Evolutionary conservation across 2,888 invertebrate genomes (phyloP), one percentile per base, ranked within the genome.

Genomic region (Herminia tarsipennalis): DNA sequence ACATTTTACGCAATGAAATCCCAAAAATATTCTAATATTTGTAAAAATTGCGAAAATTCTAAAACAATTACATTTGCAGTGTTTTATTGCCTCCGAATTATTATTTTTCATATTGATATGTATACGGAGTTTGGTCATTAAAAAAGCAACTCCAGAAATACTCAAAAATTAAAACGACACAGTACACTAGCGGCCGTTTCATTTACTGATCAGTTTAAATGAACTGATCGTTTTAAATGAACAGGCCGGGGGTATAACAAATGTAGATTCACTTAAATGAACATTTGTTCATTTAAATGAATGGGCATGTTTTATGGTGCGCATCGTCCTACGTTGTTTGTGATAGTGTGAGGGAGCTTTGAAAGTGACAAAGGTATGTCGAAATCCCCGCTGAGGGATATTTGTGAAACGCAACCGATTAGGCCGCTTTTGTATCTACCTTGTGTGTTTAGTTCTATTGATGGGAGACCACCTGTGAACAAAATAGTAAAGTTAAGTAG

Each of bases 341-440:
- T 93, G 69, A 93, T 93, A 39, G 93, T 93, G 74, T 93, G 93
- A 1, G 93, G 92, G 34, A 94, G 92, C 46, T 94, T 94, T 6
- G 93, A 93, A 25, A 94, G 87, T 4, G 95, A 94, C 27, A 96
- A 92, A 8, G 94, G 94, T 32, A 97, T 94, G 66, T 95, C 94
- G 74, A 94, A 95, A 81, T 97, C 96, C 8, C 96, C 95, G 60
- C 95, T 96, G 35, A 97, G 88, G 1, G 95, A 94, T 66, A 97
- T 93, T 83, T 96, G 96, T 28, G 96, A 95, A 68, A 97, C 94
- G 86, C 97, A 97, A 21, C 97, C 97, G 25, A 94, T 91, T 50
- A 97, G 93, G 18, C 97, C 97, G 51, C 93, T 93, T 38, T 92
- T 92, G 83, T 96, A 97, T 80, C 94, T 94, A 39, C 94, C 94